A percentile compares a stretch with the other conserved stretches of the same genome.
Evolutionary conservation across 2,797 vertebrate genomes (phyloP).

Genomic region (Lagocephalus sceleratus): DNA sequence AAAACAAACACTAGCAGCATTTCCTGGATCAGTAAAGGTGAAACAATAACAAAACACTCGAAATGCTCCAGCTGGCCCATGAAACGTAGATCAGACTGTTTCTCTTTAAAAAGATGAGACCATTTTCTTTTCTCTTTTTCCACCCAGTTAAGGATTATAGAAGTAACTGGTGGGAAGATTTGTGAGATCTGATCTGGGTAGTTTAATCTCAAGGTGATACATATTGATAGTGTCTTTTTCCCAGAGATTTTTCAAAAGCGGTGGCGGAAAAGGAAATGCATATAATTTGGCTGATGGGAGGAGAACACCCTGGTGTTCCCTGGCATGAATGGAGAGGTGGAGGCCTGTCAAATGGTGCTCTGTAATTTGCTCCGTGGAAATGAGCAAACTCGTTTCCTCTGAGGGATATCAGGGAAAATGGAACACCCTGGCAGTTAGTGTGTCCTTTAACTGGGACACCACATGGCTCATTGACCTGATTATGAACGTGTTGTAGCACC

Average conservation of each 20-base stretch:
- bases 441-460: slow-evolving; percentile 20
- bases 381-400: slow-evolving; percentile 69
- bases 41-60: too few species aligned
- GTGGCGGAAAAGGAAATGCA: slow-evolving; percentile 40
- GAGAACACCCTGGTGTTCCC: slow-evolving; percentile 31
- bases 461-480: slow-evolving; percentile 16
- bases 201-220: slow-evolving; percentile 7
- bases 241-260: slow-evolving; percentile 26
- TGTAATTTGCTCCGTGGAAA: slow-evolving; percentile 62
- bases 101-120: background rate
- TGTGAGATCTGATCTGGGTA: slow-evolving; percentile 13
- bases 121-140: background rate
- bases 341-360: slow-evolving; percentile 24
- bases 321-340: slow-evolving; percentile 13
- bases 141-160: background rate
- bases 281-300: slow-evolving; percentile 22
- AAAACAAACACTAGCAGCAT: too few species aligned
- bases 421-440: slow-evolving; percentile 27
- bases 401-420: slow-evolving; percentile 31
- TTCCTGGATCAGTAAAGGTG: too few species aligned
- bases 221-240: slow-evolving; percentile 40
- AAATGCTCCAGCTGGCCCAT: background rate
- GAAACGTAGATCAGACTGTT: too few species aligned
- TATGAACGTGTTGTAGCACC: slow-evolving; percentile 6
- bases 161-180: slow-evolving; percentile 13